Percentiles rank a stretch among this genome's conserved stretches.
These are phyloP conservation scores for Nannoperca australis DNA, from an alignment of 2,797 vertebrate species.

Conservation along the genomic window DNA sequence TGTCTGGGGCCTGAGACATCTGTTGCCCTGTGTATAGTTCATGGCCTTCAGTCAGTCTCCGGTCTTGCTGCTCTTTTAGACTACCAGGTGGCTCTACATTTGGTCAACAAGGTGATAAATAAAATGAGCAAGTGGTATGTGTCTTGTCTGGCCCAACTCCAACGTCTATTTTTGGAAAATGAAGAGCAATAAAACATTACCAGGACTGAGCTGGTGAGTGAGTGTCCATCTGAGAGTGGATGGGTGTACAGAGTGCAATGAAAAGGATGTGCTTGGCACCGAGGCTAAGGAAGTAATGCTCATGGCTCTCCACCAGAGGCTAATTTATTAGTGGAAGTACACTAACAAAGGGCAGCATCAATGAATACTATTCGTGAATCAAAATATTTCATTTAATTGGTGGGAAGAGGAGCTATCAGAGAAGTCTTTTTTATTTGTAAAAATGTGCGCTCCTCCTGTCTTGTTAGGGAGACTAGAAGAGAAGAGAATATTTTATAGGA, in stretches of 20 bases:
- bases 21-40: slow-evolving; percentile 6
- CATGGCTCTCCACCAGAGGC: slow-evolving; percentile 27
- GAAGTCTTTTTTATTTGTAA: neutral
- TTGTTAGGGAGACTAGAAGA: neutral
- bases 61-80: slow-evolving; percentile 9
- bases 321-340: slow-evolving; percentile 39
- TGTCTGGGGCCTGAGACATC: neutral
- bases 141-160: slow-evolving; percentile 28
- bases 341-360: slow-evolving; percentile 27
- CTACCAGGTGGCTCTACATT: slow-evolving; percentile 47
- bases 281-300: slow-evolving; percentile 25
- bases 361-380: slow-evolving; percentile 8
- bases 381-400: slow-evolving; percentile 16
- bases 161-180: slow-evolving; percentile 58
- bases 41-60: neutral
- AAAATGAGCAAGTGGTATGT: slow-evolving; percentile 39
- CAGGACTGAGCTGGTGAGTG: slow-evolving; percentile 25
- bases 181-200: slow-evolving; percentile 47
- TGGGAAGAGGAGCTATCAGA: neutral
- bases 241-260: slow-evolving; percentile 24
- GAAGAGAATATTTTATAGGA: neutral
- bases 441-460: neutral
- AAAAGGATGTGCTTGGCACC: slow-evolving; percentile 39
- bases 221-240: slow-evolving; percentile 28
- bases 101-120: slow-evolving; percentile 45